Base-by-base conservation (phyloP, 2,888 invertebrate species). In the Mesorhabditis belari region DNA sequence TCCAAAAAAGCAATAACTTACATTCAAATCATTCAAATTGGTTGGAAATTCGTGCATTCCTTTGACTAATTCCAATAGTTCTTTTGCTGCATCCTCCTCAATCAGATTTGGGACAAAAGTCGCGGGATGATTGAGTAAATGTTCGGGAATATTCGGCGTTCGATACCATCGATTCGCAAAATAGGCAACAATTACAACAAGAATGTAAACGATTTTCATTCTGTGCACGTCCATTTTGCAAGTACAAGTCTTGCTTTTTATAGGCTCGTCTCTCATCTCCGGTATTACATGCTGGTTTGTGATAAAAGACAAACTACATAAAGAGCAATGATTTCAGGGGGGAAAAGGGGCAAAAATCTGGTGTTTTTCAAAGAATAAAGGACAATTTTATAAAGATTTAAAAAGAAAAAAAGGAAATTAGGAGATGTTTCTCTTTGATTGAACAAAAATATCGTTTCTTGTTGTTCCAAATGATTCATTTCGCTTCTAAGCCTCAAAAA, bases 1-100 rank as follows among this genome's bases (percentile, higher is more conserved):
- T 21, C 9, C 26, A n/a, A n/a, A n/a, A n/a, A n/a, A n/a, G n/a
- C n/a, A n/a, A n/a, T n/a, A n/a, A 5, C 51, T 61, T 58, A 61
- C 61, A 56, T 23, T 35, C 35, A 58, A 26, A 58, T 61, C 61
- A 29, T 58, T 58, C n/a, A 55, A 23, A 24, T 61, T 61, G 9
- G 58, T 61, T 6, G 55, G 55, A 44, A 35, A 61, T n/a, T 24
- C 56, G 23, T 29, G 19, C 26, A 61, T 57, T 23, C 9, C 28
- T 28, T 61, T 49, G 17, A 58, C 27, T 5, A 61, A 19, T 3
- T 58, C 50, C 27, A 61, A 24, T 26, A 61, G 57, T 44, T 61
- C 56, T 26, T 29, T n/a, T 4, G 55, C 54, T 3, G 24, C 4
- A 25, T 60, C 28, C 29, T 54, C 57, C 12, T 51, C 51, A 49